Evolutionary conservation across 2,888 invertebrate genomes (phyloP).

Genomic region (Brachycybe producta): DNA sequence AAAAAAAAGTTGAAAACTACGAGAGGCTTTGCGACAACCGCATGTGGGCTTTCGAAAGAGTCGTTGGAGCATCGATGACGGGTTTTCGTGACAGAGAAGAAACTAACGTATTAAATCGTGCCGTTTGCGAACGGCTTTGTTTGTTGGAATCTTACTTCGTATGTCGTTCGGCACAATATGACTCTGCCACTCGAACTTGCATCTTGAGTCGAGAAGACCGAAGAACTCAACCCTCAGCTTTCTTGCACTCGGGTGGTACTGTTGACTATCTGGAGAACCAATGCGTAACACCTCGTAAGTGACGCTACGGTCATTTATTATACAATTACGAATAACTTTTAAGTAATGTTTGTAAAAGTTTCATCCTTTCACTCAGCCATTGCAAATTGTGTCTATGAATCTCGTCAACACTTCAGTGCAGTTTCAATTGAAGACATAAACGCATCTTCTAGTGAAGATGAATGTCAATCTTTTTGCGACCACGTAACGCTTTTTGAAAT

Average conservation of each 20-base stretch:
- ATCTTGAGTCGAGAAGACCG: conserved; percentile 40
- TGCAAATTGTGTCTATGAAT: conserved; percentile 30
- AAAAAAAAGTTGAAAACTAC: conserved; percentile 34
- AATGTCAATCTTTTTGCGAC: conserved; percentile 36
- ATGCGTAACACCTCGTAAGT: conserved; percentile 33
- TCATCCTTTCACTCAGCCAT: not conserved
- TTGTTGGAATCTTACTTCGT: conserved; percentile 39
- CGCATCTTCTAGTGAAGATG: conserved; percentile 33
- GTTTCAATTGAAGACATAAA: conserved; percentile 36
- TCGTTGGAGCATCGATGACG: conserved; percentile 36
- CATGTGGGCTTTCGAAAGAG: conserved; percentile 40
- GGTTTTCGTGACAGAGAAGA: conserved; percentile 36
- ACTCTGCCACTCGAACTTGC: conserved; percentile 36
- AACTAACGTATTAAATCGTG: conserved; percentile 31
- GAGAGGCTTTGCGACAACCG: conserved; percentile 35
- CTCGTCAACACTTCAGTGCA: conserved; percentile 31
- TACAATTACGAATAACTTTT: too few relatives aligned
- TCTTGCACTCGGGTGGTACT: conserved; percentile 34
- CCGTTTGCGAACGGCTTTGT: conserved; percentile 39
- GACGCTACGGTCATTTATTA: too few relatives aligned
- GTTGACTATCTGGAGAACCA: conserved; percentile 43
- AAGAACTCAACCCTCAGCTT: conserved; percentile 40
- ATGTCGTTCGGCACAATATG: conserved; percentile 42
- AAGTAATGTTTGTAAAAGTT: not conserved
- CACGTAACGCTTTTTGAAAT: conserved; percentile 25